phyloP scores from a whole-genome alignment of 2,888 invertebrate genomes.

The Pristionchus fissidentatus region DNA sequence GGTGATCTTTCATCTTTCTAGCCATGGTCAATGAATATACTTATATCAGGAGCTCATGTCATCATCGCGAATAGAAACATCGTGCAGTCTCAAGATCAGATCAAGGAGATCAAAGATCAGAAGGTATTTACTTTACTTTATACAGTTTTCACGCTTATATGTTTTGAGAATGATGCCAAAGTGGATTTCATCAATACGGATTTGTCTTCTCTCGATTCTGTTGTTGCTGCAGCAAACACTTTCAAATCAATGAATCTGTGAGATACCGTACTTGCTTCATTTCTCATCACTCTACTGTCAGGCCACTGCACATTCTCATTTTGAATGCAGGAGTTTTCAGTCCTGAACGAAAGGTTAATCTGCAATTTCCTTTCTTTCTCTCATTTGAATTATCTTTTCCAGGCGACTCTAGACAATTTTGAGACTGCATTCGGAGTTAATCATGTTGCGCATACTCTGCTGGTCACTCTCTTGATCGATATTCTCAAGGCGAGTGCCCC shows the following conservation, averaged over 20 bases:
- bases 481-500: slow-evolving; percentile 32
- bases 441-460: slow-evolving; percentile 27
- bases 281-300: background rate
- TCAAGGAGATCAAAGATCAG: slow-evolving; percentile 4
- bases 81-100: slow-evolving; percentile 22
- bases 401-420: slow-evolving; percentile 22
- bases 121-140: background rate
- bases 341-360: slow-evolving; percentile 19
- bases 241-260: slow-evolving; percentile 39
- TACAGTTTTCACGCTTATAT: background rate
- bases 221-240: background rate
- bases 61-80: slow-evolving; percentile 39
- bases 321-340: slow-evolving; percentile 30
- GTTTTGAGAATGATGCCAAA: slow-evolving; percentile 7
- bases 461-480: background rate
- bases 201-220: slow-evolving; percentile 20
- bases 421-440: slow-evolving; percentile 38
- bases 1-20: background rate
- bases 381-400: background rate
- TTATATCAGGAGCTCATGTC: slow-evolving; percentile 30
- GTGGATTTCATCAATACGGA: slow-evolving; percentile 29
- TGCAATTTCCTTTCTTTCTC: background rate
- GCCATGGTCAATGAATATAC: background rate
- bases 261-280: background rate
- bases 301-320: slow-evolving; percentile 34